Percentiles rank a stretch among this genome's conserved stretches.
phyloP scores from a whole-genome alignment of 2,113 vertebrate genomes.

The Struthidea cinerea region DNA sequence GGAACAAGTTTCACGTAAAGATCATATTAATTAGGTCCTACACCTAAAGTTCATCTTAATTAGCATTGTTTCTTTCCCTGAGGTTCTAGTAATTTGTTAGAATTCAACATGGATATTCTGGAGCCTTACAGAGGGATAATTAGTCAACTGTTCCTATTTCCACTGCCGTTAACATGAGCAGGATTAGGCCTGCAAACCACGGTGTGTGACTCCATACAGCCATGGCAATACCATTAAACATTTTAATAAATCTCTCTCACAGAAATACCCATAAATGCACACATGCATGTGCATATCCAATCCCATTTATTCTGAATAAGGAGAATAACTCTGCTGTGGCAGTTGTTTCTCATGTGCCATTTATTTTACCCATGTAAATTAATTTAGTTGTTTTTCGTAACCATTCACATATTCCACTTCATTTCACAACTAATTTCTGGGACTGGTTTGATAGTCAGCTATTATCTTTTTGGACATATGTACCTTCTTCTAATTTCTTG shows the following conservation, averaged over 20 bases:
- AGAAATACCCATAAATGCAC: constrained; percentile 18
- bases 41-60: constrained; percentile 93
- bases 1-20: constrained; percentile 81
- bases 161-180: background rate
- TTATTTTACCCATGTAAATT: constrained; percentile 43
- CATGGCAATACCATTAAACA: background rate
- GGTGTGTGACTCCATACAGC: background rate
- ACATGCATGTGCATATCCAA: constrained; percentile 26
- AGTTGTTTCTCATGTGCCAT: constrained; percentile 16
- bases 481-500: background rate
- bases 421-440: constrained; percentile 50
- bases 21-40: constrained; percentile 87
- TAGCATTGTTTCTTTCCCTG: constrained; percentile 78
- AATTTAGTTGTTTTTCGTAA: constrained; percentile 49
- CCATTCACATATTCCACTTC: constrained; percentile 26
- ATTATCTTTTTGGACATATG: background rate
- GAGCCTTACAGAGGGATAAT: background rate
- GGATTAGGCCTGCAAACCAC: background rate
- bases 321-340: constrained; percentile 18
- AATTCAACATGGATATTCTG: constrained; percentile 4
- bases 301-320: constrained; percentile 39
- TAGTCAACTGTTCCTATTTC: background rate
- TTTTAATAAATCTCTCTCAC: constrained; percentile 32
- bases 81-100: constrained; percentile 63
- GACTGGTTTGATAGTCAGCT: background rate